Conservation (phyloP, 2,888 invertebrate species). For the Molanna angustata region DNA sequence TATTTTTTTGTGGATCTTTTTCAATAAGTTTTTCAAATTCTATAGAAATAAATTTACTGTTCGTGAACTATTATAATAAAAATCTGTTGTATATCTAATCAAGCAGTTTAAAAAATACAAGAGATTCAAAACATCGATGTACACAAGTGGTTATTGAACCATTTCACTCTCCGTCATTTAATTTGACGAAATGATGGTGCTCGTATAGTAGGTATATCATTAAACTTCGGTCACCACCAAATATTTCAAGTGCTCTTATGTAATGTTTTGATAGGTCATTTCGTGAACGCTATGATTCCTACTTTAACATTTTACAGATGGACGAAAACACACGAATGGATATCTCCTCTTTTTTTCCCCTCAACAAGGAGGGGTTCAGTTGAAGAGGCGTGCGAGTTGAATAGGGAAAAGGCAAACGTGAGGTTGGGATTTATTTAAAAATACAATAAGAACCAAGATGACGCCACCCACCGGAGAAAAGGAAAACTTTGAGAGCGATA, state of each 20-base stretch:
- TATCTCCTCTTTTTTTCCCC: constrained; percentile 30
- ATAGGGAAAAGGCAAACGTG: constrained; percentile 8
- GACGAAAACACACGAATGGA: constrained; percentile 10
- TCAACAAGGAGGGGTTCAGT: constrained; percentile 10
- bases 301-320: constrained; percentile 1
- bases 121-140: too few species aligned
- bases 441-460: neutral
- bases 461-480: constrained; percentile 15
- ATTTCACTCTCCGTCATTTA: too few species aligned
- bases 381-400: constrained; percentile 22
- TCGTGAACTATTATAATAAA: too few species aligned
- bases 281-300: constrained; percentile 14
- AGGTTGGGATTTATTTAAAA: constrained; percentile 3
- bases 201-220: too few species aligned
- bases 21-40: too few species aligned
- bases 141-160: too few species aligned
- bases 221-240: too few species aligned
- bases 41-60: too few species aligned
- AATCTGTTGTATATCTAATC: too few species aligned
- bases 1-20: too few species aligned
- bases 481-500: constrained; percentile 12
- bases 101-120: too few species aligned
- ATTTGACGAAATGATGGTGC: too few species aligned
- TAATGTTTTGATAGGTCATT: neutral
- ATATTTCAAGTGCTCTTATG: neutral